Evolutionary conservation across 2,888 invertebrate genomes (phyloP).

Genomic region (Galerucella nymphaeae): DNA sequence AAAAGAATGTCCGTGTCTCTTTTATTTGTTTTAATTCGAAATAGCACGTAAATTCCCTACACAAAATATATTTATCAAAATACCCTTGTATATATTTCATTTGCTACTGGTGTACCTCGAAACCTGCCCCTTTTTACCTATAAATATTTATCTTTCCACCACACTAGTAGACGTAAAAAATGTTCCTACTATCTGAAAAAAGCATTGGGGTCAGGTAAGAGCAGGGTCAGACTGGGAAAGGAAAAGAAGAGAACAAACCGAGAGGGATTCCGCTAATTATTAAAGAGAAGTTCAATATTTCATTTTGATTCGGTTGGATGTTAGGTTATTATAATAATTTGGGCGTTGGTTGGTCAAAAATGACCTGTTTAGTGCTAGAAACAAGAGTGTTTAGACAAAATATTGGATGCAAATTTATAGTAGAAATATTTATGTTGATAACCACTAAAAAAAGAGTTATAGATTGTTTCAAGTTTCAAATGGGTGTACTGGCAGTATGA

Average conservation of each 20-base stretch:
- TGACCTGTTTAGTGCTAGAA: not conserved
- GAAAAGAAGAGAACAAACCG: constrained; percentile 1
- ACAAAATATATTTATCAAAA: constrained; percentile 27
- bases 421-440: too few species aligned
- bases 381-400: too few species aligned
- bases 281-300: not conserved
- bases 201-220: constrained; percentile 37
- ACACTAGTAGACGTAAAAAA: constrained; percentile 42
- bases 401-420: too few species aligned
- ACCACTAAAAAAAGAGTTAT: too few species aligned
- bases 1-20: not conserved
- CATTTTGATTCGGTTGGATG: not conserved
- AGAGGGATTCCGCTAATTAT: not conserved
- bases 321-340: not conserved
- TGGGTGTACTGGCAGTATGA: too few species aligned
- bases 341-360: not conserved
- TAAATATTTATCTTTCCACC: constrained; percentile 52
- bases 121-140: constrained; percentile 46
- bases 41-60: not conserved
- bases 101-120: constrained; percentile 45
- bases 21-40: constrained; percentile 15
- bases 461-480: too few species aligned
- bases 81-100: constrained; percentile 50
- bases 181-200: constrained; percentile 37
- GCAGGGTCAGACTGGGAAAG: constrained; percentile 11